Conservation (phyloP, 1,140 invertebrate species). For the Hylyphantes graminicola region DNA sequence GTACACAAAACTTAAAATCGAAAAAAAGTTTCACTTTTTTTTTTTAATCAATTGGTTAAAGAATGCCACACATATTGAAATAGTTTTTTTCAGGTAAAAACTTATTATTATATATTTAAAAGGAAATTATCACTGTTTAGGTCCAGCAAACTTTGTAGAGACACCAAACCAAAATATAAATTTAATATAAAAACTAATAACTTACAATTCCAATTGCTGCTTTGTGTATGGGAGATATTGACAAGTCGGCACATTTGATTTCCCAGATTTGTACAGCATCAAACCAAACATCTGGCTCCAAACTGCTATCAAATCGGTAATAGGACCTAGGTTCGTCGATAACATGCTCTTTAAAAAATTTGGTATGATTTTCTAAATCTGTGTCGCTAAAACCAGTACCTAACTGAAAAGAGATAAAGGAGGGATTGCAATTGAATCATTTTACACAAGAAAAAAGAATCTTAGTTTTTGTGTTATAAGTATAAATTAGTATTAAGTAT, state of each 20-base stretch:
- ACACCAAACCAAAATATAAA: not conserved
- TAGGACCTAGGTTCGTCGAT: conserved; percentile 83
- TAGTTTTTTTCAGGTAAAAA: too few relatives aligned
- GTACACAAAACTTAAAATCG: too few relatives aligned
- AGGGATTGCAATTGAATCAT: not conserved
- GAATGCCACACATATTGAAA: too few relatives aligned
- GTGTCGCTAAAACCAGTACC: conserved; percentile 98
- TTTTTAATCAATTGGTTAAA: too few relatives aligned
- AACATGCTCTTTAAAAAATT: conserved; percentile 80
- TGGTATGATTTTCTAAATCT: conserved; percentile 81
- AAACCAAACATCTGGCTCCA: conserved; percentile 96
- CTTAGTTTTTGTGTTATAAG: not conserved
- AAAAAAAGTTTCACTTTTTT: too few relatives aligned
- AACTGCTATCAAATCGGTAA: conserved; percentile 81
- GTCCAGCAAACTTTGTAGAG: too few relatives aligned
- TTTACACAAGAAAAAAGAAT: not conserved
- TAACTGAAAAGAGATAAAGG: conserved; percentile 75
- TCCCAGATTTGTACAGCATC: conserved; percentile 94
- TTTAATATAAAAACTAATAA: conserved; percentile 63
- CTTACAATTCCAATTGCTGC: conserved; percentile 88
- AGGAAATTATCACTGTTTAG: not conserved
- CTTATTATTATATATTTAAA: too few relatives aligned
- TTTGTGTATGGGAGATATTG: conserved; percentile 92
- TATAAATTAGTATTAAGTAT: not conserved
- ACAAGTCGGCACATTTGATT: conserved; percentile 98